These are phyloP conservation scores for Corvus cornix DNA, from an alignment of 2,113 vertebrate genomes.

Conservation along the genomic window DNA sequence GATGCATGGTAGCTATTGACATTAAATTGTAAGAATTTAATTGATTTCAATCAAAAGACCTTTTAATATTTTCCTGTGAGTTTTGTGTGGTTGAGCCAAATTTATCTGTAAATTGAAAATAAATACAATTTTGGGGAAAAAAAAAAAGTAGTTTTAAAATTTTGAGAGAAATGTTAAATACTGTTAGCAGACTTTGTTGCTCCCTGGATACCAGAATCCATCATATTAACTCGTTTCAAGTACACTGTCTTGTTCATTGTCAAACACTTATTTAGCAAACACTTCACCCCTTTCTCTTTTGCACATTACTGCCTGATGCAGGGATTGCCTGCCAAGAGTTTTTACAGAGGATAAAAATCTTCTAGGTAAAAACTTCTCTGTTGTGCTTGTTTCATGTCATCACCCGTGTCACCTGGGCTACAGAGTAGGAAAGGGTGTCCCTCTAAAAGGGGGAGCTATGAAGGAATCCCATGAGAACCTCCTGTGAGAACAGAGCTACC, in stretches of 20 bases:
- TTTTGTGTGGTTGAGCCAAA: background rate
- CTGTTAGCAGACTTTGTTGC: background rate
- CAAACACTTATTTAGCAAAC: background rate
- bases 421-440: background rate
- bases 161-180: background rate
- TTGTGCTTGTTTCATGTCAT: background rate
- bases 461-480: background rate
- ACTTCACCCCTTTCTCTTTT: background rate
- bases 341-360: background rate
- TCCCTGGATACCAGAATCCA: background rate
- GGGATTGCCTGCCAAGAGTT: background rate
- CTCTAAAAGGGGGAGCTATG: background rate
- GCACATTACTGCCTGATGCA: background rate
- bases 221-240: background rate
- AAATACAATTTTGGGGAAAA: background rate
- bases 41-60: background rate
- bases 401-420: background rate
- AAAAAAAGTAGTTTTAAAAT: background rate
- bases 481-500: background rate
- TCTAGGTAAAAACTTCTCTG: background rate
- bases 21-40: background rate
- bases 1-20: background rate
- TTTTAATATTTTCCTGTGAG: background rate
- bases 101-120: background rate
- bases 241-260: background rate